Percentiles rank a stretch among this genome's conserved stretches.
These are phyloP conservation scores for Heliocidaris erythrogramma DNA, from an alignment of 35 echinoderm and acorn worm species.

Conservation along the genomic window DNA sequence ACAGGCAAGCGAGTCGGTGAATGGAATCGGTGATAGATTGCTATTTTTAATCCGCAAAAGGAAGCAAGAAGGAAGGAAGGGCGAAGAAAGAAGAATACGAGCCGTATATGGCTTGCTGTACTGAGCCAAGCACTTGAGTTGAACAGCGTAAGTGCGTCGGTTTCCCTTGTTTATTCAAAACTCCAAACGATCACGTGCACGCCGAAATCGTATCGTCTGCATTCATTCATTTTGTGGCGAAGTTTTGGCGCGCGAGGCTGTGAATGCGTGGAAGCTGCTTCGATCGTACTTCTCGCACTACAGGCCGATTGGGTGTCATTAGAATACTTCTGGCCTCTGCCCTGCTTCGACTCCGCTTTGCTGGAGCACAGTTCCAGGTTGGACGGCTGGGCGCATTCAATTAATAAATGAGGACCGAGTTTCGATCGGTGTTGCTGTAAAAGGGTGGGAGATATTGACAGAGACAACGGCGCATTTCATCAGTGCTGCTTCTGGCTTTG, in stretches of 20 bases:
- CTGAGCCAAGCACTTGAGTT: background rate
- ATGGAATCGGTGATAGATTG: background rate
- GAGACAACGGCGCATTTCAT: conserved; percentile 5
- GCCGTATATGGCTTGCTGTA: background rate
- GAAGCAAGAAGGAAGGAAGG: background rate
- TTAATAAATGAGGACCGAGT: conserved; percentile 1
- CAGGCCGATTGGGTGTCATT: background rate
- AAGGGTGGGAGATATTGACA: conserved; percentile 13
- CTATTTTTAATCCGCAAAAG: background rate
- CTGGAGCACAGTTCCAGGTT: background rate
- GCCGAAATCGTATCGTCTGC: background rate
- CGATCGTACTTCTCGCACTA: background rate
- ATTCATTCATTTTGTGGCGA: background rate
- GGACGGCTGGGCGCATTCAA: background rate
- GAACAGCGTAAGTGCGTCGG: background rate
- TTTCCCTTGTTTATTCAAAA: background rate
- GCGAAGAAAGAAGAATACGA: background rate
- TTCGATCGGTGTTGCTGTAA: conserved; percentile 32
- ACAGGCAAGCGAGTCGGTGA: background rate
- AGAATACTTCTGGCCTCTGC: background rate
- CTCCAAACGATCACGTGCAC: background rate
- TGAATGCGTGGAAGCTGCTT: background rate
- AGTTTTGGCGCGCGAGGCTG: background rate
- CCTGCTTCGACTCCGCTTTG: background rate
- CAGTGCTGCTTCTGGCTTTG: background rate